A percentile compares a stretch with the other conserved stretches of the same genome.
Evolutionary conservation across 2,888 invertebrate genomes (phyloP).

Genomic region (Yponomeuta plumbellus): DNA sequence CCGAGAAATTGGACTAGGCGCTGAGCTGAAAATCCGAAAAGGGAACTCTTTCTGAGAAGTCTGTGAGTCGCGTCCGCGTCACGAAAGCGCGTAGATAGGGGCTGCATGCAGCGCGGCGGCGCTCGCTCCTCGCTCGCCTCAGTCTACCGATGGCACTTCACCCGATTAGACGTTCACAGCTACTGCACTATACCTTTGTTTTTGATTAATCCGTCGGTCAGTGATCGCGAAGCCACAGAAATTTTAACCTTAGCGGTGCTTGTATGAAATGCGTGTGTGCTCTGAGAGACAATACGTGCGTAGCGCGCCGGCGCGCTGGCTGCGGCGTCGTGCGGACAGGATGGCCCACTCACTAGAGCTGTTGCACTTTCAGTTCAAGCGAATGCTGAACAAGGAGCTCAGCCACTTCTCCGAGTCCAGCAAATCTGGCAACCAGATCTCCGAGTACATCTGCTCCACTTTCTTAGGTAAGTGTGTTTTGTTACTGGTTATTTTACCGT

Average conservation of each 20-base stretch:
- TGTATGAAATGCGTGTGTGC: slow-evolving; percentile 67
- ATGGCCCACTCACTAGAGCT: slow-evolving; percentile 67
- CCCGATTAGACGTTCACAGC: slow-evolving; percentile 8
- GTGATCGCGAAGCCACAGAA: not conserved
- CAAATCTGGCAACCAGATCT: slow-evolving; percentile 99
- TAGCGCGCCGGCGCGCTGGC: slow-evolving; percentile 54
- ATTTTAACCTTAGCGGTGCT: slow-evolving; percentile 13
- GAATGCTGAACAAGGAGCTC: slow-evolving; percentile 99
- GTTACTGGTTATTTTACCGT: not conserved
- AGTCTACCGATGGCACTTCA: slow-evolving; percentile 4
- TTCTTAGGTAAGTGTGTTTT: slow-evolving; percentile 91
- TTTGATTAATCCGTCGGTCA: not conserved
- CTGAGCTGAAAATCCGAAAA: slow-evolving; percentile 8
- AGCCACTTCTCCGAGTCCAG: slow-evolving; percentile 99
- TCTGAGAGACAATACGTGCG: slow-evolving; percentile 61
- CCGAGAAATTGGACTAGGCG: not conserved
- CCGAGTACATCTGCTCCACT: slow-evolving; percentile 99
- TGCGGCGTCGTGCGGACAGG: slow-evolving; percentile 50
- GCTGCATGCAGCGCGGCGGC: slow-evolving; percentile 1
- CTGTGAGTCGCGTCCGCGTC: slow-evolving; percentile 30
- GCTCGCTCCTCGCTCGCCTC: slow-evolving; percentile 10
- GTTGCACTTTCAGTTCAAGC: slow-evolving; percentile 91
- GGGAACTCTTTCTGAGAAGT: slow-evolving; percentile 43
- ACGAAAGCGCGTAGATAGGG: slow-evolving; percentile 12
- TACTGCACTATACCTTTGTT: not conserved